Conservation (phyloP, 1,140 invertebrate species). For the Hyposmocoma kahamanoa region DNA sequence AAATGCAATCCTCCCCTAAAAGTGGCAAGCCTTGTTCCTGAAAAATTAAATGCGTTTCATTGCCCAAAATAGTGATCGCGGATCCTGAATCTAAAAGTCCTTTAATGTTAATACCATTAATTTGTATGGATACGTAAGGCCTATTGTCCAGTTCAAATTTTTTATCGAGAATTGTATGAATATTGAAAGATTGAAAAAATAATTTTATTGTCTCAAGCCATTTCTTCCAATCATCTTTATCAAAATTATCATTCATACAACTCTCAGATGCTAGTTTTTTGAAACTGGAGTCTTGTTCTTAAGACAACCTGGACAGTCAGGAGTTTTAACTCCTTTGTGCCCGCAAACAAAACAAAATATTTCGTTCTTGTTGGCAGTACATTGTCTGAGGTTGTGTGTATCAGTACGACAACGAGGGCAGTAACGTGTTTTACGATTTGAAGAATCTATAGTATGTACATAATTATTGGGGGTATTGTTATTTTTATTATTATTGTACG, state of each 20-base stretch:
- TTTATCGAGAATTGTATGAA: conserved; percentile 10
- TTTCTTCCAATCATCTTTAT: conserved; percentile 9
- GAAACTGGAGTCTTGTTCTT: neutral
- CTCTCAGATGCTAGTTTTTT: conserved; percentile 21
- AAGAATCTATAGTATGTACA: conserved; percentile 4
- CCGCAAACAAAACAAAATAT: conserved; percentile 22
- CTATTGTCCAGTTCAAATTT: conserved; percentile 5
- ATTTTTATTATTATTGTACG: conserved; percentile 8
- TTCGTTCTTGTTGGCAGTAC: conserved; percentile 2
- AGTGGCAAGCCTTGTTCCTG: neutral
- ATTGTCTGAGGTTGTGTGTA: conserved; percentile 15
- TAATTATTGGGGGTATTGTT: too few relatives aligned
- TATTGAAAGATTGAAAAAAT: conserved; percentile 6
- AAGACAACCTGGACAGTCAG: conserved; percentile 20
- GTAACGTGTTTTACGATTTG: conserved; percentile 3
- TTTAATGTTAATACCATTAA: conserved; percentile 3
- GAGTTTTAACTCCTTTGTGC: conserved; percentile 8
- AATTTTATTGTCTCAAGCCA: conserved; percentile 8
- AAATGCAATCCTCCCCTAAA: neutral
- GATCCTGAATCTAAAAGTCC: conserved; percentile 23
- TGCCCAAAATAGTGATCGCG: conserved; percentile 16
- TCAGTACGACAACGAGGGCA: conserved; percentile 19
- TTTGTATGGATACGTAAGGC: conserved; percentile 3
- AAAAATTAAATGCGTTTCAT: conserved; percentile 6
- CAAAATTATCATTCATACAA: neutral